Evolutionary conservation across 2,797 vertebrate genomes (phyloP).

Genomic region (Coregonus sp.): DNA sequence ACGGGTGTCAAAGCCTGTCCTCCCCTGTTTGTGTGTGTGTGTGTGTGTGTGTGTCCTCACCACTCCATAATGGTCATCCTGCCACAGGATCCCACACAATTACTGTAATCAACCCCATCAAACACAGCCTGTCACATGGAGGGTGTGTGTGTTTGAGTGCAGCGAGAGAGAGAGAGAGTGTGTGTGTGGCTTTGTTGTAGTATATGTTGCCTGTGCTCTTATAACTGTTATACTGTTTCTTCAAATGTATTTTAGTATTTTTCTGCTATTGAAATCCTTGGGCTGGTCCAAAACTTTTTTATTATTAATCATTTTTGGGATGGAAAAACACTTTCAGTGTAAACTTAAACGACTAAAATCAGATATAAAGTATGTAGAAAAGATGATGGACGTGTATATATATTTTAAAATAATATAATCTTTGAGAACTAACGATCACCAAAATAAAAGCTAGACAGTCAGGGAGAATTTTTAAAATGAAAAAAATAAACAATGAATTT

Average conservation of each 20-base stretch:
- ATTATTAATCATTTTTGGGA: too few relatives aligned
- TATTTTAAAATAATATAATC: too few relatives aligned
- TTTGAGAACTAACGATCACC: too few relatives aligned
- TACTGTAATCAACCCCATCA: slow-evolving; percentile 56
- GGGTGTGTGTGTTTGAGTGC: slow-evolving; percentile 24
- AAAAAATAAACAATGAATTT: too few relatives aligned
- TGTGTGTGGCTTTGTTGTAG: slow-evolving; percentile 25
- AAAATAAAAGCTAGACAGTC: too few relatives aligned
- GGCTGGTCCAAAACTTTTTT: too few relatives aligned
- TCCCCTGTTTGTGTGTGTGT: background rate
- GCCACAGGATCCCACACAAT: slow-evolving; percentile 53
- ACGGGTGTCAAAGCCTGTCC: background rate
- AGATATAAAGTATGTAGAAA: too few relatives aligned
- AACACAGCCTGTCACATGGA: slow-evolving; percentile 40
- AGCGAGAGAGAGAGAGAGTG: slow-evolving; percentile 3
- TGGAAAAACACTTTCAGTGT: too few relatives aligned
- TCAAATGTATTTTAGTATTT: background rate
- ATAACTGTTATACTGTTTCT: background rate
- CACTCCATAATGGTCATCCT: slow-evolving; percentile 37
- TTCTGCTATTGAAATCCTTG: too few relatives aligned
- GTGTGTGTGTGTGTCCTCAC: slow-evolving; percentile 37
- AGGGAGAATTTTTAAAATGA: too few relatives aligned
- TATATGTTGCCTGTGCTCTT: slow-evolving; percentile 23
- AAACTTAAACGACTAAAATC: too few relatives aligned
- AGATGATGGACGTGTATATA: too few relatives aligned